Conservation (phyloP, 1,140 invertebrate genomes). For the Macrobrachium rosenbergii region DNA sequence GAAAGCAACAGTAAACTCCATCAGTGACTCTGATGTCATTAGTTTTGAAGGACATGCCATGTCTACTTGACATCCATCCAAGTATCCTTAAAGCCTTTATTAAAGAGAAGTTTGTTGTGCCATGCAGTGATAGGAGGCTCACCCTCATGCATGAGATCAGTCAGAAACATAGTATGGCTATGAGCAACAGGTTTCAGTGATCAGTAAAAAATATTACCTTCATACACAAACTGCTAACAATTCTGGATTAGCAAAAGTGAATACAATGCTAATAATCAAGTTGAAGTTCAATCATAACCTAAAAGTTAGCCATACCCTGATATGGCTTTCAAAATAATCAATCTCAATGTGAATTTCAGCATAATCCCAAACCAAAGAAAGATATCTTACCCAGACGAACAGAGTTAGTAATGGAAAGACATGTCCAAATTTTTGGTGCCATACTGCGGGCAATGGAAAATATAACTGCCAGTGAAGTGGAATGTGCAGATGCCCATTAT, state of each 20-base stretch:
- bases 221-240: not conserved
- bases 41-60: not conserved
- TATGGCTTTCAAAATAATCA: too few species aligned
- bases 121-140: conserved; percentile 10
- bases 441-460: too few species aligned
- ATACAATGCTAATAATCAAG: conserved; percentile 14
- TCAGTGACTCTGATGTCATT: not conserved
- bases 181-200: not conserved
- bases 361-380: too few species aligned
- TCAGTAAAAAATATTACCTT: not conserved
- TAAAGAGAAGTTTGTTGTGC: conserved; percentile 9
- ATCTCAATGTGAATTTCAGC: too few species aligned
- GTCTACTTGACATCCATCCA: not conserved
- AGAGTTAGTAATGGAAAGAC: too few species aligned
- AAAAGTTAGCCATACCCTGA: too few species aligned
- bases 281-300: too few species aligned
- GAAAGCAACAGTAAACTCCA: not conserved
- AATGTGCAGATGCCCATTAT: too few species aligned
- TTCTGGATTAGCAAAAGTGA: not conserved
- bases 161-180: not conserved
- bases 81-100: not conserved
- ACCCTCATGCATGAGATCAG: not conserved
- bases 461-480: too few species aligned
- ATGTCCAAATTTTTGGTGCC: too few species aligned
- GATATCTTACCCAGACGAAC: too few species aligned